Percentiles rank a stretch among this genome's conserved stretches.
phyloP scores from a whole-genome alignment of 2,113 vertebrate genomes.

The Tiliqua scincoides region DNA sequence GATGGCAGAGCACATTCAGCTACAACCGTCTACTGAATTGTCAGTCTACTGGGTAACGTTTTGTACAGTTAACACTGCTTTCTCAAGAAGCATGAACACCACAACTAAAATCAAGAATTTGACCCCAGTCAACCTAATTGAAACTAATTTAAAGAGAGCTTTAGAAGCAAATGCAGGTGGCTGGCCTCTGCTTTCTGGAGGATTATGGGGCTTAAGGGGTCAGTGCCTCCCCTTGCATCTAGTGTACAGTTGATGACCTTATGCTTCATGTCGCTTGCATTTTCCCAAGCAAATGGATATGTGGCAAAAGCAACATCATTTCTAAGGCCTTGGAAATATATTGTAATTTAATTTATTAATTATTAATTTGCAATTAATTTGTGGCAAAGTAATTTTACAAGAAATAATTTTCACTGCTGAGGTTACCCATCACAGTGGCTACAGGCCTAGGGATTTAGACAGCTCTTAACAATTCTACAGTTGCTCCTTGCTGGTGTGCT shows the following conservation, averaged over 20 bases:
- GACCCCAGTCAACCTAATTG: slow-evolving; percentile 12
- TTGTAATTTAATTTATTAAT: slow-evolving; percentile 8
- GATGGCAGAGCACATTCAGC: no score
- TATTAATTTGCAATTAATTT: no score
- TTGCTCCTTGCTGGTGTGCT: no score
- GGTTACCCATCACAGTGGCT: slow-evolving; percentile 43
- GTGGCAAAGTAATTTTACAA: slow-evolving; percentile 30
- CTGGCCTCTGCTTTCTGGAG: slow-evolving; percentile 12
- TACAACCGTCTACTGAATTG: background rate
- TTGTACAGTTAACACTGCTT: background rate
- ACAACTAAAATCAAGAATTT: background rate
- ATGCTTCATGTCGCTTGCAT: slow-evolving; percentile 51
- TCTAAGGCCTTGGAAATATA: slow-evolving; percentile 29
- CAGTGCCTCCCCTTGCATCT: slow-evolving; percentile 21
- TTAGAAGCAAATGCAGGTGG: slow-evolving; percentile 31
- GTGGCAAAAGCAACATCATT: slow-evolving; percentile 44
- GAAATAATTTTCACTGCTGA: slow-evolving; percentile 31
- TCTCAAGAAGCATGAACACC: background rate
- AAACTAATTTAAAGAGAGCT: slow-evolving; percentile 18
- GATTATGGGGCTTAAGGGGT: slow-evolving; percentile 56
- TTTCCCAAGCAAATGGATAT: slow-evolving; percentile 40
- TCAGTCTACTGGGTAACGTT: accelerated
- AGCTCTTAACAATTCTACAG: slow-evolving; percentile 13
- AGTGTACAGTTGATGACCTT: slow-evolving; percentile 38
- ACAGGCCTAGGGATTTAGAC: slow-evolving; percentile 39